Percentiles rank a stretch among this genome's conserved stretches.
These are phyloP conservation scores for Drosophila athabasca DNA, from an alignment of 1,140 invertebrate species.

Conservation along the genomic window DNA sequence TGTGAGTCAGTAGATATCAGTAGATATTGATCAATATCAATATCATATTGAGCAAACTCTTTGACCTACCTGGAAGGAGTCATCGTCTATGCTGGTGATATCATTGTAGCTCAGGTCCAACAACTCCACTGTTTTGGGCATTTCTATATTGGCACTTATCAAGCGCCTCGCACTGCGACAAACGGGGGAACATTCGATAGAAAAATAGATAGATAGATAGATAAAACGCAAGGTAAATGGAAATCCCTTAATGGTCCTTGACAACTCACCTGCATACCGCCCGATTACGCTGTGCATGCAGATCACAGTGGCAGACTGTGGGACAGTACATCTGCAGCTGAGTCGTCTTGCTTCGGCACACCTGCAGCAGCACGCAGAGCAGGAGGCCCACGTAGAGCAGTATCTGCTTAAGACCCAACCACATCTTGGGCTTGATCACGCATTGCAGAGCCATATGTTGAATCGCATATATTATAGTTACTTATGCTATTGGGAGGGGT, in stretches of 20 bases:
- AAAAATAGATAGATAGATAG: not conserved
- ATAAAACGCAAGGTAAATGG: not conserved
- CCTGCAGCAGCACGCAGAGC: constrained; percentile 66
- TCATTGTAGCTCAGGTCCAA: constrained; percentile 81
- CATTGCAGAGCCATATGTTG: constrained; percentile 68
- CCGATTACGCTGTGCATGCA: constrained; percentile 65
- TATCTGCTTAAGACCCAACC: constrained; percentile 71
- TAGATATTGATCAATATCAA: not conserved
- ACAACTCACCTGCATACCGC: constrained; percentile 76
- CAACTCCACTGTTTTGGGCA: constrained; percentile 72
- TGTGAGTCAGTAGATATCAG: constrained; percentile 7
- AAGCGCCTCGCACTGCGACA: constrained; percentile 63
- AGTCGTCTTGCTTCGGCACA: constrained; percentile 66
- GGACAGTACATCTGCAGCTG: constrained; percentile 68
- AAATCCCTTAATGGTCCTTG: too few relatives aligned
- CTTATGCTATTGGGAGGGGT: constrained; percentile 28
- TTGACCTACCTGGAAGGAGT: constrained; percentile 67
- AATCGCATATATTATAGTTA: not conserved
- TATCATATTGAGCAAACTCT: too few relatives aligned
- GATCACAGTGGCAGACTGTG: constrained; percentile 71
- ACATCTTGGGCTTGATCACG: constrained; percentile 67
- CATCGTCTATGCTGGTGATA: constrained; percentile 75
- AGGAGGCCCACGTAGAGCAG: constrained; percentile 71
- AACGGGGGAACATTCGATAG: constrained; percentile 10
- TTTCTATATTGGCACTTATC: constrained; percentile 74